Evolutionary conservation across 2,113 vertebrate genomes (phyloP).

Genomic region (Peromyscus maniculatus): DNA sequence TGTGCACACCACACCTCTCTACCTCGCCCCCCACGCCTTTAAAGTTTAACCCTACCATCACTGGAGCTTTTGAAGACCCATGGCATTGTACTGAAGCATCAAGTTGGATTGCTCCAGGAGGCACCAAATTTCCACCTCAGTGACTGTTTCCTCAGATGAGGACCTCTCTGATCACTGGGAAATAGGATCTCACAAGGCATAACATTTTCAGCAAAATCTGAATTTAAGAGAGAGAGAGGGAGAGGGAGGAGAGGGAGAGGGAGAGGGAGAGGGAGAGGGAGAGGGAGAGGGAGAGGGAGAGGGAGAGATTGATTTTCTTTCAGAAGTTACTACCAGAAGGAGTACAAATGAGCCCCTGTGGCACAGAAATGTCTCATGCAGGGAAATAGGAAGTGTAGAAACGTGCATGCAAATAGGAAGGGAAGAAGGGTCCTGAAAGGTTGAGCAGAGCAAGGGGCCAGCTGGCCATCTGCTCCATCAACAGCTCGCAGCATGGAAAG

Average conservation of each 20-base stretch:
- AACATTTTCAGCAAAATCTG: neutral
- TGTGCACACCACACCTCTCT: neutral
- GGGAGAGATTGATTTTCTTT: neutral
- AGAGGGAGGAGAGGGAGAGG: too few species aligned
- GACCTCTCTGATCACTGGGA: neutral
- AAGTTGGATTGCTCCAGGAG: neutral
- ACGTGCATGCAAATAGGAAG: neutral
- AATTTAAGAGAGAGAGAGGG: constrained; percentile 28
- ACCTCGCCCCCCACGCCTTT: neutral
- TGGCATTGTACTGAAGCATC: neutral
- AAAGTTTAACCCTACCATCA: neutral
- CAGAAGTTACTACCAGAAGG: neutral
- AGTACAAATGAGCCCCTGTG: neutral
- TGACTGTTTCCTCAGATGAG: neutral
- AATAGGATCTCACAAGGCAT: neutral
- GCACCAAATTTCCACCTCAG: neutral
- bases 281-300: too few species aligned
- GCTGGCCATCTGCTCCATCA: neutral
- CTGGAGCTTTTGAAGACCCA: neutral
- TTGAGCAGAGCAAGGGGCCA: neutral
- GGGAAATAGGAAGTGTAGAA: neutral
- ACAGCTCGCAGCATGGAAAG: neutral
- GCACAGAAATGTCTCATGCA: constrained; percentile 3
- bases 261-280: too few species aligned
- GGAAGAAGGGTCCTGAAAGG: neutral